Percentiles rank a stretch among this genome's conserved stretches.
Evolutionary conservation across 2,797 vertebrate genomes (phyloP).

Genomic region (Coregonus sp.): DNA sequence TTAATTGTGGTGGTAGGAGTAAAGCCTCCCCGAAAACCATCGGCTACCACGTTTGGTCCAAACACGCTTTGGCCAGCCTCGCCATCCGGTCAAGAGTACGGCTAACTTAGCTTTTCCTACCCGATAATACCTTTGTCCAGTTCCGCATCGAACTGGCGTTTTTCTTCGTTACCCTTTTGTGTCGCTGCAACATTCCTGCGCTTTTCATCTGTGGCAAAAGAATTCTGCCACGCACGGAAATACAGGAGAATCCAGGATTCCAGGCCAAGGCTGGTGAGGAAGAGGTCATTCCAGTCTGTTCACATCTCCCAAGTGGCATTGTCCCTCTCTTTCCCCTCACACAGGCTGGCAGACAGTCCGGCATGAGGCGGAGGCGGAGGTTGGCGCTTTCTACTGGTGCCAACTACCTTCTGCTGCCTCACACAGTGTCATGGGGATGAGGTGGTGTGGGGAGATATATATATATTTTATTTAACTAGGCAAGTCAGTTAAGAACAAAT

Average conservation of each 20-base stretch:
- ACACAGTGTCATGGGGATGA: slow-evolving; percentile 49
- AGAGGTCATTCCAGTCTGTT: slow-evolving; percentile 67
- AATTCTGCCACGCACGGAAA: slow-evolving; percentile 53
- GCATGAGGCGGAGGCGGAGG: slow-evolving; percentile 65
- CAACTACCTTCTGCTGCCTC: slow-evolving; percentile 71
- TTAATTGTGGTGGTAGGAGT: neutral
- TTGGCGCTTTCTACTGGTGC: slow-evolving; percentile 74
- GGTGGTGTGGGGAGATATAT: slow-evolving; percentile 20
- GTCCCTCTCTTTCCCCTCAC: slow-evolving; percentile 50
- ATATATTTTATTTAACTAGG: no score
- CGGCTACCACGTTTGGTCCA: neutral
- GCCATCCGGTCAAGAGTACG: no score
- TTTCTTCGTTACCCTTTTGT: neutral
- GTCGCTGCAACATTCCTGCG: neutral
- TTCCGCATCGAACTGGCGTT: neutral
- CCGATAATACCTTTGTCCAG: neutral
- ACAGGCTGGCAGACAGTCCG: slow-evolving; percentile 72
- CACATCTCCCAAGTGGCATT: slow-evolving; percentile 63
- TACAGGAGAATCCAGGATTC: slow-evolving; percentile 41
- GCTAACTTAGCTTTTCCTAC: no score
- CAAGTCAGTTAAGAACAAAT: no score
- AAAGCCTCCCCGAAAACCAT: neutral
- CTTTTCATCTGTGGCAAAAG: slow-evolving; percentile 26
- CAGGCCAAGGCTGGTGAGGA: slow-evolving; percentile 43
- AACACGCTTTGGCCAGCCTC: neutral